phyloP scores from a whole-genome alignment of 1,140 invertebrate species.

The Sinonovacula constricta region DNA sequence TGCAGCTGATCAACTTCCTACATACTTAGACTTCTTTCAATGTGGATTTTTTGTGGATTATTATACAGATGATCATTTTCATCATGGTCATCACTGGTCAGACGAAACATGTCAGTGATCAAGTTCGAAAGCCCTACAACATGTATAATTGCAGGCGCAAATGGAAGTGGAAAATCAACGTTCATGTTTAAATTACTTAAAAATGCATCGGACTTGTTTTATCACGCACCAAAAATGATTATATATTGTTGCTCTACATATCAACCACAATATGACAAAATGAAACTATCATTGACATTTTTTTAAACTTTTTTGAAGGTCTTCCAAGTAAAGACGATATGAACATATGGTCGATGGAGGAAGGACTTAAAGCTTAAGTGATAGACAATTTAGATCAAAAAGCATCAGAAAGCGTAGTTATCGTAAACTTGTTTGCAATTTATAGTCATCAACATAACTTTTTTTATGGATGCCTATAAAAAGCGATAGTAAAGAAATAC shows the following conservation, averaged over 20 bases:
- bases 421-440: neutral
- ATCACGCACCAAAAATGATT: constrained; percentile 8
- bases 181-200: constrained; percentile 18
- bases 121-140: constrained; percentile 30
- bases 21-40: neutral
- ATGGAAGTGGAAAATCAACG: constrained; percentile 20
- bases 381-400: constrained; percentile 11
- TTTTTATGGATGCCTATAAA: constrained; percentile 27
- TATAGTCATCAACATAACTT: constrained; percentile 43
- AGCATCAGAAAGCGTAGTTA: constrained; percentile 8
- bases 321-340: constrained; percentile 2
- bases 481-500: constrained; percentile 8
- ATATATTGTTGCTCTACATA: constrained; percentile 27
- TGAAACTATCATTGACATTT: constrained; percentile 4
- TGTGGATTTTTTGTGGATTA: constrained; percentile 16
- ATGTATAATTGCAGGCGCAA: constrained; percentile 18
- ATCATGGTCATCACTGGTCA: constrained; percentile 6
- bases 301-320: constrained; percentile 33
- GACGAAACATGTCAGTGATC: neutral
- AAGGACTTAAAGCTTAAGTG: neutral
- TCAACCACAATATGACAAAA: constrained; percentile 18
- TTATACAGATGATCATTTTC: neutral
- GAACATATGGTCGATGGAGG: neutral
- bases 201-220: constrained; percentile 14
- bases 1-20: constrained; percentile 17